A percentile compares a stretch with the other conserved stretches of the same genome.
Conservation (phyloP, 1,140 invertebrate species). For the Drosophila busckii region DNA sequence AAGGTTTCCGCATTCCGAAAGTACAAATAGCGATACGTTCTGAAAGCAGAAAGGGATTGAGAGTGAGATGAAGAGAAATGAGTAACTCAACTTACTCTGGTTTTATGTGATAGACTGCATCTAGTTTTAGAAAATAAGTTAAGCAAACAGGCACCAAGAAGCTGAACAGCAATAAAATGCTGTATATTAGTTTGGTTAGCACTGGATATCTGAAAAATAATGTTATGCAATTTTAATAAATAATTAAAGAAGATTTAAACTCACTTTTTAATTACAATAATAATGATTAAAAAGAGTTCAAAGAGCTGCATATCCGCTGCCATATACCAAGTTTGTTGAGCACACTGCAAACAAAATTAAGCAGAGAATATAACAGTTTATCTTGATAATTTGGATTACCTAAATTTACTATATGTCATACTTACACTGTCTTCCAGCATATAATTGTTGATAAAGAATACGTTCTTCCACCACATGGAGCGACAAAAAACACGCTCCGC, state of each 20-base stretch:
- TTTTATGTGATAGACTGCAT: slow-evolving; percentile 79
- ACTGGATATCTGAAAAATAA: slow-evolving; percentile 57
- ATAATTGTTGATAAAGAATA: slow-evolving; percentile 84
- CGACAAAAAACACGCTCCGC: slow-evolving; percentile 80
- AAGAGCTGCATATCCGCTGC: slow-evolving; percentile 87
- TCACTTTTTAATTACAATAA: slow-evolving; percentile 75
- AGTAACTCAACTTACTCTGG: slow-evolving; percentile 77
- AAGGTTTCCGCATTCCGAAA: slow-evolving; percentile 63
- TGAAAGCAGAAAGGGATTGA: slow-evolving; percentile 11
- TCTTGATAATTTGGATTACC: too few relatives aligned
- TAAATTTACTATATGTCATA: too few relatives aligned
- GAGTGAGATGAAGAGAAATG: not conserved
- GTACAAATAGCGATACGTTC: slow-evolving; percentile 63
- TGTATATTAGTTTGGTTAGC: slow-evolving; percentile 52
- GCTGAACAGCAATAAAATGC: slow-evolving; percentile 43
- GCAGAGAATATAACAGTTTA: not conserved
- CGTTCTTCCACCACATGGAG: slow-evolving; percentile 84
- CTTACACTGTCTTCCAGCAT: slow-evolving; percentile 68
- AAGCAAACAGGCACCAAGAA: slow-evolving; percentile 78
- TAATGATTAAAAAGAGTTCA: slow-evolving; percentile 81
- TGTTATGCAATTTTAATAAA: not conserved
- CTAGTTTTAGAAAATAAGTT: slow-evolving; percentile 78
- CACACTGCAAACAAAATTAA: slow-evolving; percentile 80
- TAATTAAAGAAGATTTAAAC: not conserved
- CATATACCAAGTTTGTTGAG: slow-evolving; percentile 87